Base-by-base conservation (phyloP, 2,888 invertebrate species). In the Pachydiplax longipennis region DNA sequence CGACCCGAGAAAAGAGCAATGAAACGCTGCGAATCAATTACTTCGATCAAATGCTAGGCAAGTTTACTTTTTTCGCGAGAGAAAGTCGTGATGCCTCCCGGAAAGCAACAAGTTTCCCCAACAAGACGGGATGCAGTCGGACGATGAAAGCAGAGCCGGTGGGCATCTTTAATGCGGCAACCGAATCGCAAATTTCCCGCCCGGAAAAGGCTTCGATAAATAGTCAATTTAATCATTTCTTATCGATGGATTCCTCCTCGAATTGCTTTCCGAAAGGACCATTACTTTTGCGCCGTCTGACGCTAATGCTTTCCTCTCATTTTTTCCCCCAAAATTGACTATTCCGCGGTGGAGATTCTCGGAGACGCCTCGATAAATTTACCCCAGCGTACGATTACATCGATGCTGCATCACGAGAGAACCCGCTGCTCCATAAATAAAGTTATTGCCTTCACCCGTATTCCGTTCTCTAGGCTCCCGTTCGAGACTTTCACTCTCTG, bases 401-500 rank as follows among this genome's bases (percentile, higher is more conserved):
- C 25, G 73, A 31, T 31, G 73, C 25, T 22, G 25, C 73, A 31
- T 73, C 73, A 31, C 73, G 73, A 73, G 31, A 73, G 25, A 18
- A n/a, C 40, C 65, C 22, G 87, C 37, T n/a, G 87, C 65, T 87
- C 87, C 65, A 65, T 87, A 40, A 61, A 65, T 87, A 31, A 61
- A 87, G 37, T 61, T 40, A 87, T 65, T 65, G 35, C 65, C 87
- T 87, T 82, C 81, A 40, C 53, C 53, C 53, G 83, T 81, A 37
- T 81, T 81, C 81, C 81, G 10, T 53, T 13, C 82, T 48, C 15
- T 4, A 25, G 48, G 82, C 82, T 83, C 31, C 83, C 83, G 83
- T 83, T 83, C 12, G 58, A 58, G 31, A 83, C 83, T 83, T 83
- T 83, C 83, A 58, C 83, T 83, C 83, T 83, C 83, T 25, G 58